phyloP scores from a whole-genome alignment of 2,888 invertebrate genomes.

The Eupeodes latifasciatus region DNA sequence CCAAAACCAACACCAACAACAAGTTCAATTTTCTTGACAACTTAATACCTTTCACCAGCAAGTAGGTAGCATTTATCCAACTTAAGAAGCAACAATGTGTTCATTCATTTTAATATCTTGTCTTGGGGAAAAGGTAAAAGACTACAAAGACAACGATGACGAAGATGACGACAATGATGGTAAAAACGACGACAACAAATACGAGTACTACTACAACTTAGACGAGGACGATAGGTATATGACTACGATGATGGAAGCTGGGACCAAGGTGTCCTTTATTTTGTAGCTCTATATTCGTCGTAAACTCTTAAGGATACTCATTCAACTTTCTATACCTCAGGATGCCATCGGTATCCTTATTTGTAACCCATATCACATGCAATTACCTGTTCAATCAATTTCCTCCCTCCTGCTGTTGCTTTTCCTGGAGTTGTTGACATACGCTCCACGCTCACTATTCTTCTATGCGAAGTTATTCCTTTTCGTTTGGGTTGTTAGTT shows the following conservation, averaged over 20 bases:
- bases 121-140: constrained; percentile 13
- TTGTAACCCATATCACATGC: constrained; percentile 76
- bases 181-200: background rate
- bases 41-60: constrained; percentile 67
- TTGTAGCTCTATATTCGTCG: background rate
- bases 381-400: constrained; percentile 77
- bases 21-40: constrained; percentile 73
- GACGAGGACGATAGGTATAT: background rate
- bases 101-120: constrained; percentile 71
- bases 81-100: constrained; percentile 74
- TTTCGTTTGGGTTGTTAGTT: constrained; percentile 19
- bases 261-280: constrained; percentile 31
- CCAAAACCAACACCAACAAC: constrained; percentile 45
- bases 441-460: background rate
- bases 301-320: constrained; percentile 40
- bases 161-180: background rate
- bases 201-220: background rate
- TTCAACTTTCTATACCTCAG: constrained; percentile 71
- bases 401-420: constrained; percentile 34
- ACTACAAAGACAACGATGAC: constrained; percentile 9
- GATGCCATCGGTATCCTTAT: constrained; percentile 76
- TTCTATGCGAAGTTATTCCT: constrained; percentile 48
- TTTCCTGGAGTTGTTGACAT: background rate
- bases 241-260: background rate
- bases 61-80: constrained; percentile 70